A percentile compares a stretch with the other conserved stretches of the same genome.
These are phyloP conservation scores for Paramormyrops kingsleyae DNA, from an alignment of 2,113 vertebrate genomes.

Conservation along the genomic window DNA sequence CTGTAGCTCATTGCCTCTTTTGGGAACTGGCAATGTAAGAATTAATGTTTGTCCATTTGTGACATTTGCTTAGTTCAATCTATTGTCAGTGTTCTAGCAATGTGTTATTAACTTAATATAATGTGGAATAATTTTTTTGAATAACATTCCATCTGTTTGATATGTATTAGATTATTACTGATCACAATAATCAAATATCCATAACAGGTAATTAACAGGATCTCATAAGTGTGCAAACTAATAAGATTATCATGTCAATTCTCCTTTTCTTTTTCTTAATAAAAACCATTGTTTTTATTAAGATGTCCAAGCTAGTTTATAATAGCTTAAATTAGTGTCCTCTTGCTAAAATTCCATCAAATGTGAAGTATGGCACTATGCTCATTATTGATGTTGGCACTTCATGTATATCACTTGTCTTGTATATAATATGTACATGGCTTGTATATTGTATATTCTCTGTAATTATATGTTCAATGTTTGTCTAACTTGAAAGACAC, in stretches of 20 bases:
- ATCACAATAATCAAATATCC: not conserved
- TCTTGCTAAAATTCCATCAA: not conserved
- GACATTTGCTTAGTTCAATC: not conserved
- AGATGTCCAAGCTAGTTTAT: not conserved
- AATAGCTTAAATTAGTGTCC: not conserved
- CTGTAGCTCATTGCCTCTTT: not conserved
- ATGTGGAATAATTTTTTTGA: not conserved
- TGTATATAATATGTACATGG: not conserved
- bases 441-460: not conserved
- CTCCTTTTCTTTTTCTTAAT: not conserved
- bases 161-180: not conserved
- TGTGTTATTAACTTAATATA: not conserved
- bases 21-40: not conserved
- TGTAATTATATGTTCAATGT: not conserved
- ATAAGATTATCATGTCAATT: not conserved
- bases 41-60: not conserved
- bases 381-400: not conserved
- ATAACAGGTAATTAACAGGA: not conserved
- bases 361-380: not conserved
- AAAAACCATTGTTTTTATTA: not conserved
- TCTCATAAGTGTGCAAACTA: not conserved
- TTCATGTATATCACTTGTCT: not conserved
- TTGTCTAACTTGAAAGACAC: not conserved
- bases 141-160: not conserved
- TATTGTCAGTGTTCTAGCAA: not conserved